phyloP scores from a whole-genome alignment of 2,113 vertebrate genomes.

The Marmota monax region DNA sequence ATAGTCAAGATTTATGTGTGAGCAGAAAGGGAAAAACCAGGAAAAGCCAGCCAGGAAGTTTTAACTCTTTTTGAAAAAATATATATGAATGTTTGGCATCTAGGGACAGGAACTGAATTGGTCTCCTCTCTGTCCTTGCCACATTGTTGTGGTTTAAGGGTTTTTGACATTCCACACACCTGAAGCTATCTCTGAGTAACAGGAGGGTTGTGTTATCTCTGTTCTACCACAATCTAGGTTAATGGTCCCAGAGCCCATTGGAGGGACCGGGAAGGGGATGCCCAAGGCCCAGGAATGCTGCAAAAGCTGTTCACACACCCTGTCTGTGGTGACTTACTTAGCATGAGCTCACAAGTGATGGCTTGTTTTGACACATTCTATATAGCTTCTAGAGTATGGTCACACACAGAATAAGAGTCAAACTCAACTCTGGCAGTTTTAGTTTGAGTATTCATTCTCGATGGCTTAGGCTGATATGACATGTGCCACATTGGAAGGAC shows the following conservation, averaged over 20 bases:
- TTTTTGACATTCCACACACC: neutral
- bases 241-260: neutral
- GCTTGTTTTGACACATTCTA: slow-evolving; percentile 11
- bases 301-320: neutral
- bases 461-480: neutral
- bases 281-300: neutral
- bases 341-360: neutral
- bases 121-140: neutral
- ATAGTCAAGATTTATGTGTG: neutral
- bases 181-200: neutral
- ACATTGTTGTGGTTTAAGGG: neutral
- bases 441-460: neutral
- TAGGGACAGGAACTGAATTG: neutral
- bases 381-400: neutral
- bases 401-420: neutral
- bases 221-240: neutral
- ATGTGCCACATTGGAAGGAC: neutral
- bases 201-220: neutral
- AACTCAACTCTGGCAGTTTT: neutral
- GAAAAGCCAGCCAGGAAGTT: neutral
- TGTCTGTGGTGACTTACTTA: neutral
- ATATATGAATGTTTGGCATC: neutral
- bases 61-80: neutral
- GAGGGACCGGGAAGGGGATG: neutral
- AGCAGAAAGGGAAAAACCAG: neutral